Evolutionary conservation across 2,797 vertebrate genomes (phyloP).

Genomic region (Syncerus caffer): DNA sequence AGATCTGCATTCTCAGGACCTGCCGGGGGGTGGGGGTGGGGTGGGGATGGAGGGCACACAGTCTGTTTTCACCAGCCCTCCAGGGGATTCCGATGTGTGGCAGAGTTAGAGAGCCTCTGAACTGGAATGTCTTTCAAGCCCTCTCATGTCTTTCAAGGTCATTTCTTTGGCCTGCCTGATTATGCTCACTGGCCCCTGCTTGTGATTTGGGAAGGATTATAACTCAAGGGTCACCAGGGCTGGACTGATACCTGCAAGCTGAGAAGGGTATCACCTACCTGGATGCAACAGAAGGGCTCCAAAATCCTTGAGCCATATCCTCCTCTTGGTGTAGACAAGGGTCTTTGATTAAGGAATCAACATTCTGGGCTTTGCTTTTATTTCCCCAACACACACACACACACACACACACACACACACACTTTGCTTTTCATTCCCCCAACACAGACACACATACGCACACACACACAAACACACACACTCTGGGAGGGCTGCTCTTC

Average conservation of each 20-base stretch:
- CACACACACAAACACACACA: background rate
- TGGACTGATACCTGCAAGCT: background rate
- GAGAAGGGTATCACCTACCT: background rate
- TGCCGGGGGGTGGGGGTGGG: accelerated
- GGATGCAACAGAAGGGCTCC: background rate
- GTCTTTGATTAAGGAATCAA: background rate
- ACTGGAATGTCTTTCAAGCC: background rate
- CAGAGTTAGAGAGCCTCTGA: background rate
- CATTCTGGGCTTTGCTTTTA: background rate
- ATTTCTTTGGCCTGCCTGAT: background rate
- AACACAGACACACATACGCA: background rate
- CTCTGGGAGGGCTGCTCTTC: background rate
- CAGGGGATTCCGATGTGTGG: background rate
- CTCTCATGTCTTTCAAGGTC: background rate
- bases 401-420: background rate
- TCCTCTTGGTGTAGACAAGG: background rate
- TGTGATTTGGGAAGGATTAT: background rate
- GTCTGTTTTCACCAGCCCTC: background rate
- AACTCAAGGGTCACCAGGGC: background rate
- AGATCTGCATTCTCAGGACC: background rate
- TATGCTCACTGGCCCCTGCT: background rate
- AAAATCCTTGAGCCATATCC: background rate
- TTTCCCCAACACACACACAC: background rate
- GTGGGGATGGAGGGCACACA: background rate
- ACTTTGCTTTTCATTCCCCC: background rate